These are phyloP conservation scores for Coilia nasus DNA, from an alignment of 2,797 vertebrate species.

Conservation along the genomic window DNA sequence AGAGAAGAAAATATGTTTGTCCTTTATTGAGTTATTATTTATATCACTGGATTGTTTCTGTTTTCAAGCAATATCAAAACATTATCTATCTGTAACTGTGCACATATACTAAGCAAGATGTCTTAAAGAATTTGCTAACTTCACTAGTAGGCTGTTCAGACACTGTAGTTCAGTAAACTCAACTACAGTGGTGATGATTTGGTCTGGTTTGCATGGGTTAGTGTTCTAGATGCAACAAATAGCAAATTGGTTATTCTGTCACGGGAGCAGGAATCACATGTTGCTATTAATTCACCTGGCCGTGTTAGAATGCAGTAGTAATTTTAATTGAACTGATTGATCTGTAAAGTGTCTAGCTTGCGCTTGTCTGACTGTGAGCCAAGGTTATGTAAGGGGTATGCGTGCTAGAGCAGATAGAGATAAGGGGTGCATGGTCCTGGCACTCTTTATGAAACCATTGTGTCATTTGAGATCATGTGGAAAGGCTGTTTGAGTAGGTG, in stretches of 20 bases:
- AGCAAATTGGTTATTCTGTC: background rate
- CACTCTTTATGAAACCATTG: background rate
- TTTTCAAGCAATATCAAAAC: slow-evolving; percentile 19
- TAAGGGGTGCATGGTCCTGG: background rate
- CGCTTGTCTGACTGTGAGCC: slow-evolving; percentile 11
- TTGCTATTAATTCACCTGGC: background rate
- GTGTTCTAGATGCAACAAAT: background rate
- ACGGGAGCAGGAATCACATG: background rate
- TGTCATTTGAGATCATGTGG: background rate
- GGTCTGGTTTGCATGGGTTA: background rate
- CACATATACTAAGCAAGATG: slow-evolving; percentile 40
- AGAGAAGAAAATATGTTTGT: background rate
- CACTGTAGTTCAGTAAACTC: too few species aligned
- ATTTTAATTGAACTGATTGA: background rate
- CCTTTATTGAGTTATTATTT: slow-evolving; percentile 26
- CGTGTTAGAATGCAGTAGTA: slow-evolving; percentile 10
- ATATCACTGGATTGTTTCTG: slow-evolving; percentile 32
- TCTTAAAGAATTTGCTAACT: slow-evolving; percentile 49
- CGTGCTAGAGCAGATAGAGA: background rate
- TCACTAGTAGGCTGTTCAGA: background rate
- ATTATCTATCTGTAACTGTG: slow-evolving; percentile 31
- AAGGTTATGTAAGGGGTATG: background rate
- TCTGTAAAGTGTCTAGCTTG: slow-evolving; percentile 4
- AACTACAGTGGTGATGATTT: background rate
- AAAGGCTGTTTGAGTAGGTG: slow-evolving; percentile 5